Evolutionary conservation across 2,888 invertebrate genomes (phyloP).

Genomic region (Philhelius pedissequus): DNA sequence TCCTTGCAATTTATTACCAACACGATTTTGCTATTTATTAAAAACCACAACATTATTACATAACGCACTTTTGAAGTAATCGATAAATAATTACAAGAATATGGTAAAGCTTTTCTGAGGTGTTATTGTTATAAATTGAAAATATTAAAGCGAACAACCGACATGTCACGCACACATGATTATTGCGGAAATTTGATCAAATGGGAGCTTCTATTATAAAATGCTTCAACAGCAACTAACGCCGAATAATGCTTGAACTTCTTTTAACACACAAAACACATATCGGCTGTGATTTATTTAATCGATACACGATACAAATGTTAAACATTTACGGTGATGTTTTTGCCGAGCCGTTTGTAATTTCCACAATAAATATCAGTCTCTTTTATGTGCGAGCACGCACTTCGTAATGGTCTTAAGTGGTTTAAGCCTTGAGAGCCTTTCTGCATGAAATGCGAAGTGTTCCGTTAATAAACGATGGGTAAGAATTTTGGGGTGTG

Average conservation of each 20-base stretch:
- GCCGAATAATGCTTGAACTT: background rate
- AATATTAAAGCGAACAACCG: background rate
- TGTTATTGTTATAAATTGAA: background rate
- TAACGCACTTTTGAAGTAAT: background rate
- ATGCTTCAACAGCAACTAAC: too few species aligned
- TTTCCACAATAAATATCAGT: background rate
- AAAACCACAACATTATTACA: background rate
- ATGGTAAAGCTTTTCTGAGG: background rate
- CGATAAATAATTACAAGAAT: background rate
- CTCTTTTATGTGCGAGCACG: background rate
- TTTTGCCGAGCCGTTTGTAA: background rate
- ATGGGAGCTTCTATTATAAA: background rate
- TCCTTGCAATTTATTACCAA: background rate
- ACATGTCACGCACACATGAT: constrained; percentile 1
- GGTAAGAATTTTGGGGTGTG: background rate
- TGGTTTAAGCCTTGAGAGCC: background rate
- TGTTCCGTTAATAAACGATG: background rate
- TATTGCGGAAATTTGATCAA: background rate
- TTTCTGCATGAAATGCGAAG: background rate
- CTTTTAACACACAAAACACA: constrained; percentile 7
- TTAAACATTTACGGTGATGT: background rate
- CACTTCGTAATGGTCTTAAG: background rate
- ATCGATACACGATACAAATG: constrained; percentile 14
- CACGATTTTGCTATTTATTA: background rate
- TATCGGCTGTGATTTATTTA: constrained; percentile 10